Conservation (phyloP, 2,888 invertebrate species). For the Ophion slaviceki region DNA sequence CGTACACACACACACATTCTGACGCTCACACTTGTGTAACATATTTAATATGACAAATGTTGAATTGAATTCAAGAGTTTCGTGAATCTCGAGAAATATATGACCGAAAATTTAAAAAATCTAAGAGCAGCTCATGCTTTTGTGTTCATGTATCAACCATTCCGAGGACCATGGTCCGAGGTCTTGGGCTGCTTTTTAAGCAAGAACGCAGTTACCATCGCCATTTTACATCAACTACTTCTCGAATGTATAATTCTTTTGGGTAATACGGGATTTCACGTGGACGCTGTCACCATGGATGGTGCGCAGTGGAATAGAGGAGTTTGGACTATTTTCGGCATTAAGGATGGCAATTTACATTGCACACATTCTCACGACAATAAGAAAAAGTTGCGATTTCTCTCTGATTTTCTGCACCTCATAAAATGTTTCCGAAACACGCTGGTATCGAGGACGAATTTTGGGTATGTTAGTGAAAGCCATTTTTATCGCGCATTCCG, state of each 20-base stretch:
- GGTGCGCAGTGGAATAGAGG: constrained; percentile 59
- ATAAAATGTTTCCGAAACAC: too few species aligned
- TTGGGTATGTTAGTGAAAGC: too few species aligned
- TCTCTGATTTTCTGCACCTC: too few species aligned
- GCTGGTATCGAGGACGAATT: too few species aligned
- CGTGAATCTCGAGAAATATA: constrained; percentile 65
- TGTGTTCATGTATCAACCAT: constrained; percentile 72
- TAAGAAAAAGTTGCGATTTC: background rate
- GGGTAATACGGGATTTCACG: constrained; percentile 54
- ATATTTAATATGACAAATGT: too few species aligned
- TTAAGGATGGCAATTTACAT: constrained; percentile 24
- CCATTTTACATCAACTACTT: constrained; percentile 63
- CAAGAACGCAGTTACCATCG: constrained; percentile 63
- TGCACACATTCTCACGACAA: background rate
- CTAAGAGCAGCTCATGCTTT: constrained; percentile 71
- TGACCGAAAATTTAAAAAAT: constrained; percentile 58
- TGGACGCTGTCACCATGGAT: constrained; percentile 59
- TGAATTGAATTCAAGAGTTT: constrained; percentile 51
- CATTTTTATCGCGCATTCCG: too few species aligned
- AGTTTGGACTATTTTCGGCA: constrained; percentile 54
- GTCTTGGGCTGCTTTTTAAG: constrained; percentile 69
- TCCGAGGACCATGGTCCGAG: constrained; percentile 68
- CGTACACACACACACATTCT: too few species aligned
- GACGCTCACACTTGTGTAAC: too few species aligned
- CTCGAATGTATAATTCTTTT: constrained; percentile 69